Conservation (phyloP, 2,113 vertebrate genomes). For the Hippopotamus amphibius region DNA sequence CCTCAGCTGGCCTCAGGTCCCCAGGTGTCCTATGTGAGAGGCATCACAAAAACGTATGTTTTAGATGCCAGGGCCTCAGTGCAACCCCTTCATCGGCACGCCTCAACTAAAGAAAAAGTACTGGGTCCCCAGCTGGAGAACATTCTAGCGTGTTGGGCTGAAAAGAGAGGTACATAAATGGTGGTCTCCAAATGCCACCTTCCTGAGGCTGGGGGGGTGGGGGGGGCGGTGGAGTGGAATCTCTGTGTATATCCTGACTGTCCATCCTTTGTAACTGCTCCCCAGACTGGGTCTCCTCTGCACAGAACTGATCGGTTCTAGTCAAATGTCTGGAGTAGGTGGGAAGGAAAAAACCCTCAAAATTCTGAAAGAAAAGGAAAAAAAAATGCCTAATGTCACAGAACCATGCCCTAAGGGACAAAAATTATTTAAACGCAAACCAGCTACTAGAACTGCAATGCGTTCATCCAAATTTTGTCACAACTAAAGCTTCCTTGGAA, state of each 20-base stretch:
- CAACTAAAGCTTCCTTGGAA: neutral
- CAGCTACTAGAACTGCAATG: too few relatives aligned
- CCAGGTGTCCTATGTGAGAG: accelerated
- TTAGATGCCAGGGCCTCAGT: neutral
- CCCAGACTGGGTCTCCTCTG: too few relatives aligned
- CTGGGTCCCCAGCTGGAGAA: neutral
- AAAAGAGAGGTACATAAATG: neutral
- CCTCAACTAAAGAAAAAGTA: neutral
- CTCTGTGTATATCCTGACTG: neutral
- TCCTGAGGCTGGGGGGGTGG: too few relatives aligned
- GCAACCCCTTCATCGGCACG: neutral
- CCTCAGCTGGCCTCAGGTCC: too few relatives aligned
- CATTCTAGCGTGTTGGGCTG: too few relatives aligned
- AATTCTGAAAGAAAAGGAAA: neutral
- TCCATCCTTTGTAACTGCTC: too few relatives aligned
- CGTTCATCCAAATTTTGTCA: neutral
- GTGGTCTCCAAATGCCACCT: neutral
- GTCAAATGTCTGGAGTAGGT: neutral
- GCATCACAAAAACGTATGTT: neutral
- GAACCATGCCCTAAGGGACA: neutral
- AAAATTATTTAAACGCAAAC: neutral
- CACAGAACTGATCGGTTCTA: neutral
- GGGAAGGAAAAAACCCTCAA: neutral
- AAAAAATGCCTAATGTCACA: neutral
- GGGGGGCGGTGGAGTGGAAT: too few relatives aligned